Conservation (phyloP, 2,888 invertebrate species). For the Tortrix viridana region DNA sequence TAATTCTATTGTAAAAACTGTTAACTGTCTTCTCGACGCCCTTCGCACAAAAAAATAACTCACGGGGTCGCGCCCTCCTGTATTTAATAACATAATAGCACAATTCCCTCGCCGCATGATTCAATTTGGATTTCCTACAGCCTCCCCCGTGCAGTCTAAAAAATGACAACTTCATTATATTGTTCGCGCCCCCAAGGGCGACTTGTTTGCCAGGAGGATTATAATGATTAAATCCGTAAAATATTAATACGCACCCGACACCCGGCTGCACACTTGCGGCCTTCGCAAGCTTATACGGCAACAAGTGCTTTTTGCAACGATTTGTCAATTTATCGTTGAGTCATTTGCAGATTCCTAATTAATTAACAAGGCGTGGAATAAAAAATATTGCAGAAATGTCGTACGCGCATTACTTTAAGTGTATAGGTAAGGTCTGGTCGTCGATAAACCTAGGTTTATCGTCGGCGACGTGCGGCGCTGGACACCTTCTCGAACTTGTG, state of each 20-base stretch:
- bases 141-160: slow-evolving; percentile 81
- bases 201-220: slow-evolving; percentile 83
- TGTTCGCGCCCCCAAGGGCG: slow-evolving; percentile 78
- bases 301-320: slow-evolving; percentile 68
- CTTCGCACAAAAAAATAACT: slow-evolving; percentile 74
- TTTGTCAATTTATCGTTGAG: slow-evolving; percentile 47
- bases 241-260: slow-evolving; percentile 80
- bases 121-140: slow-evolving; percentile 87
- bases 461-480: slow-evolving; percentile 15
- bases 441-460: slow-evolving; percentile 3
- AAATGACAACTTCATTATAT: slow-evolving; percentile 85
- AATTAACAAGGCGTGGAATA: slow-evolving; percentile 20
- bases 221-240: slow-evolving; percentile 84
- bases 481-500: slow-evolving; percentile 31
- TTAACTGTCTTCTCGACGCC: slow-evolving; percentile 81
- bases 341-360: slow-evolving; percentile 26
- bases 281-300: slow-evolving; percentile 70
- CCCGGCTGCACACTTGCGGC: slow-evolving; percentile 71
- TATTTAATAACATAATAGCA: slow-evolving; percentile 88
- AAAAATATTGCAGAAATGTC: slow-evolving; percentile 17
- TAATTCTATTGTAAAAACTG: slow-evolving; percentile 84
- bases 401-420: not conserved
- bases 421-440: slow-evolving; percentile 1
- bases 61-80: slow-evolving; percentile 84
- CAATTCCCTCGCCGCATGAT: slow-evolving; percentile 87